A percentile compares a stretch with the other conserved stretches of the same genome.
Conservation (phyloP, 2,797 vertebrate genomes). For the Psittacula echo region DNA sequence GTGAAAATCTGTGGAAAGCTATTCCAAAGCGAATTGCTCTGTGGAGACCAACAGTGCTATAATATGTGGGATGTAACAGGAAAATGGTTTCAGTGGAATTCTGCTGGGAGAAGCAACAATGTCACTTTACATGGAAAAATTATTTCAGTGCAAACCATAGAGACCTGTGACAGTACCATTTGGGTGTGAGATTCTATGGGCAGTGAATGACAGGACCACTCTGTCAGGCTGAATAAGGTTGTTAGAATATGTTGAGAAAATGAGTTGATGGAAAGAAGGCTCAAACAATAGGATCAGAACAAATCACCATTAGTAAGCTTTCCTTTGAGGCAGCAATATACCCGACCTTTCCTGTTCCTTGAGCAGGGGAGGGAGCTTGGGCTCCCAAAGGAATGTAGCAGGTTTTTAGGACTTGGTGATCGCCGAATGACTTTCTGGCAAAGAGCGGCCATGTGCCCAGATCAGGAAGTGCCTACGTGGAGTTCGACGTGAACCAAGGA, state of each 20-base stretch:
- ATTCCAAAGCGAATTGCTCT: not conserved
- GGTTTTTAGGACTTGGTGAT: not conserved
- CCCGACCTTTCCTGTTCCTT: slow-evolving; percentile 3
- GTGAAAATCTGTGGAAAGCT: not conserved
- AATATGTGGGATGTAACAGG: not conserved
- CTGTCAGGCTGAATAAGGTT: slow-evolving; percentile 11
- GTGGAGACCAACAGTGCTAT: not conserved
- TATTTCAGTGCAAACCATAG: slow-evolving; percentile 12
- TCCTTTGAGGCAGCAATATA: slow-evolving; percentile 3
- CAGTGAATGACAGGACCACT: slow-evolving; percentile 26
- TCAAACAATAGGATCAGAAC: slow-evolving; percentile 24
- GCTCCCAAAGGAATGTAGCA: not conserved
- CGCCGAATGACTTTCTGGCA: too few species aligned
- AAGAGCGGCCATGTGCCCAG: too few species aligned
- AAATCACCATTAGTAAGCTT: not conserved
- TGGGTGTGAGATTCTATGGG: slow-evolving; percentile 41
- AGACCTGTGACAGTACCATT: slow-evolving; percentile 41
- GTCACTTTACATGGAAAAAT: slow-evolving; percentile 22
- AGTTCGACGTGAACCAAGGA: too few species aligned
- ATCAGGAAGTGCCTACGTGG: too few species aligned
- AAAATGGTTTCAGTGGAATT: slow-evolving; percentile 37
- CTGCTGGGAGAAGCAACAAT: slow-evolving; percentile 24
- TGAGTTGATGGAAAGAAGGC: slow-evolving; percentile 18
- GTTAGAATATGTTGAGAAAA: slow-evolving; percentile 46
- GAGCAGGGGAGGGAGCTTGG: not conserved